Evolutionary conservation across 2,797 vertebrate genomes (phyloP), one percentile per base, ranked within the genome.

Genomic region (Schizopygopsis pylzovi): DNA sequence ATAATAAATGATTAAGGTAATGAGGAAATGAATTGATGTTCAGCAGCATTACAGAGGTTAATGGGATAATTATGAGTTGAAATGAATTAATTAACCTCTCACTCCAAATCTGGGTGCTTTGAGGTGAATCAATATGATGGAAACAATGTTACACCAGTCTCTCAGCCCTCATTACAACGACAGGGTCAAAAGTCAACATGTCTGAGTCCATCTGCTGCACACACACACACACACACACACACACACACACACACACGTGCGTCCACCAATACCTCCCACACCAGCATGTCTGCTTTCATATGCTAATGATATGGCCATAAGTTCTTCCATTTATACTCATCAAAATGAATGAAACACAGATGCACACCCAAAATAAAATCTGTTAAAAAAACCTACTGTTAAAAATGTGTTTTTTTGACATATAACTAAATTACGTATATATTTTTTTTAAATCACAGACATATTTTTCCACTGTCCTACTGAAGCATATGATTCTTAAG

Each of bases 141-240:
- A 68, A 22, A 87, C 72, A 82, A 84, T 86, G 79, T 85, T 45
- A 77, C 56, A 73, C 77, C 86, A 79, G 86, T 73, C 84, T 68
- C 39, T 82, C 41, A 73, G 81, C 80, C 88, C 82, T 86, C 72
- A 82, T 84, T 87, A 87, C 86, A 86, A 86, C 49, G 13, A 28
- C 72, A 84, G 63, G 86, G 86, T 87, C 84, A 87, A 70, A 87
- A 68, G 88, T 83, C 83, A 85, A 80, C n/a, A 39, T 63, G 79
- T 81, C 43, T 61, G 47, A 72, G 81, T 54, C 81, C 88, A 87
- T 89, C 81, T 89, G 86, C 77, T 73, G 65, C 28, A 71, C 63
- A 63, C 63, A 65, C 49, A 70, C 72, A 63, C 41, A 8, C 41
- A 72, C 56, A 45, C 39, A 8, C 39, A 8, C 39, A 8, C 39